These are phyloP conservation scores for Lamprologus sp. DNA, from an alignment of 2,113 vertebrate genomes.

Conservation along the genomic window DNA sequence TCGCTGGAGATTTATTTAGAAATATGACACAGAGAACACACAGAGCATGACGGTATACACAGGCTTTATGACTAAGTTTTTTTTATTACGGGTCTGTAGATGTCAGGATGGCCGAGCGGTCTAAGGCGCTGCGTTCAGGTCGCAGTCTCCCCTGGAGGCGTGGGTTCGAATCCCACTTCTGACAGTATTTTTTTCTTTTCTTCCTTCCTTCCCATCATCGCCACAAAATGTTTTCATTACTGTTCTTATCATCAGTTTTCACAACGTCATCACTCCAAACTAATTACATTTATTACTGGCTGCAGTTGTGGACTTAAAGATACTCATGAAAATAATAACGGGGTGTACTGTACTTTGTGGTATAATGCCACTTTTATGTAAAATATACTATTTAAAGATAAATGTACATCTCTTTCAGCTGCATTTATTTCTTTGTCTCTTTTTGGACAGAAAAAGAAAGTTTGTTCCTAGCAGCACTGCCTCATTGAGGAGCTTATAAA, in stretches of 20 bases:
- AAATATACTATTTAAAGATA: neutral
- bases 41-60: fast-evolving
- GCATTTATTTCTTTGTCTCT: neutral
- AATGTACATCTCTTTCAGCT: neutral
- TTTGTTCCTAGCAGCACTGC: neutral
- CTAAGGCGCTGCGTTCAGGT: constrained; percentile 72
- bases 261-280: neutral
- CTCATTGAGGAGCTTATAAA: neutral
- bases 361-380: neutral
- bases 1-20: neutral
- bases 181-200: neutral
- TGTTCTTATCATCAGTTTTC: neutral
- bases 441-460: neutral
- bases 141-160: constrained; percentile 71
- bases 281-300: neutral
- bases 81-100: fast-evolving
- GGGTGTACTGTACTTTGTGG: neutral
- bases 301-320: neutral
- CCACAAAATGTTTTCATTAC: neutral
- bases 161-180: constrained; percentile 74
- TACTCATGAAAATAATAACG: neutral
- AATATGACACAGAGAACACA: neutral
- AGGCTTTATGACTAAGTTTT: fast-evolving
- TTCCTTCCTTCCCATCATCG: neutral
- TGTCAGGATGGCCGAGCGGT: constrained; percentile 68